Conservation (phyloP, 1,140 invertebrate species). For the Drosophila tristis region DNA sequence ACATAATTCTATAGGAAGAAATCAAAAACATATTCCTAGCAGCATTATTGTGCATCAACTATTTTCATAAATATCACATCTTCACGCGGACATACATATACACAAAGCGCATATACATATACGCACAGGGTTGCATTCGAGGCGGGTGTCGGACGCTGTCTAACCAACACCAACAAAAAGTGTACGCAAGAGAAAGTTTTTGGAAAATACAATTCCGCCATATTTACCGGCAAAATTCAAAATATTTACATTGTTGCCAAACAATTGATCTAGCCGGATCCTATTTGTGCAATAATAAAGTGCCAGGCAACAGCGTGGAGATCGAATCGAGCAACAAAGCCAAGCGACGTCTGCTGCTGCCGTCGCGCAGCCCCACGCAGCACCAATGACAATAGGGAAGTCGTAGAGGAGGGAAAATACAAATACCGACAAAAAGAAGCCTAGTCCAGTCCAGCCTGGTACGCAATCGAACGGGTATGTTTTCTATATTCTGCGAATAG, state of each 20-base stretch:
- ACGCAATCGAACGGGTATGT: conserved; percentile 50
- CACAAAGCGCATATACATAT: conserved; percentile 47
- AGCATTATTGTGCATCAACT: too few species aligned
- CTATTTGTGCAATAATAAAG: conserved; percentile 40
- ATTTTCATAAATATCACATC: not conserved
- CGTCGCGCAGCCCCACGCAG: conserved; percentile 60
- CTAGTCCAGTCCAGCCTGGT: not conserved
- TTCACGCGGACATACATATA: conserved; percentile 44
- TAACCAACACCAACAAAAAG: conserved; percentile 67
- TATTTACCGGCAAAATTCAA: conserved; percentile 84
- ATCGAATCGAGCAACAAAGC: conserved; percentile 38
- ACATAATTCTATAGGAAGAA: too few species aligned
- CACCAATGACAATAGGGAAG: conserved; percentile 64
- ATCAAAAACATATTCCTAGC: too few species aligned
- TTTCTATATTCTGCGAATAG: conserved; percentile 6
- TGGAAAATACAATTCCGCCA: conserved; percentile 83
- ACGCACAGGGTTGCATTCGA: conserved; percentile 65
- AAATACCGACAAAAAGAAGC: conserved; percentile 35
- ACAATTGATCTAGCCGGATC: conserved; percentile 23
- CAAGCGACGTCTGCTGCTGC: conserved; percentile 66
- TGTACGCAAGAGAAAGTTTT: conserved; percentile 78
- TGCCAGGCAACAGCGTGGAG: conserved; percentile 32
- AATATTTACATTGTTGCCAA: conserved; percentile 80
- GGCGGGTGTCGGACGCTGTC: conserved; percentile 38
- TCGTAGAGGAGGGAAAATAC: conserved; percentile 46